phyloP scores from a whole-genome alignment of 2,888 invertebrate genomes.

The Himalopsyche tibetana region DNA sequence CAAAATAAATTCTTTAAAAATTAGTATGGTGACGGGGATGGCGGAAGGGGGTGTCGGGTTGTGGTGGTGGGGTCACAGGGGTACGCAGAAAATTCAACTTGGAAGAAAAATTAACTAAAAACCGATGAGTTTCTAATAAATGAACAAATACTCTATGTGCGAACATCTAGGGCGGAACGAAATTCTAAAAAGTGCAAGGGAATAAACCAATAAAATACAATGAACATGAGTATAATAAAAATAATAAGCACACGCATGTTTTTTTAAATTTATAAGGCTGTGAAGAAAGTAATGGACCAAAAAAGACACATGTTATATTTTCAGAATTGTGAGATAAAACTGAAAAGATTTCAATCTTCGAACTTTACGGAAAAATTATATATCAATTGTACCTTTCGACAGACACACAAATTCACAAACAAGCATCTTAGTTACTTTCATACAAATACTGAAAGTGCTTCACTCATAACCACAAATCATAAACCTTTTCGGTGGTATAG shows the following conservation, averaged over 20 bases:
- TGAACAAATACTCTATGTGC: not conserved
- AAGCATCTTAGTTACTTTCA: no score
- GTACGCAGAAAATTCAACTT: constrained; percentile 43
- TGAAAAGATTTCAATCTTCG: no score
- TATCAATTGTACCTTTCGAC: no score
- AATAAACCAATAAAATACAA: constrained; percentile 13
- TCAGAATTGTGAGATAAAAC: no score
- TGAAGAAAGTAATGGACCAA: not conserved
- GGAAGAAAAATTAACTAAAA: constrained; percentile 43
- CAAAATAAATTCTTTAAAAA: not conserved
- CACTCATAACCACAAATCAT: no score
- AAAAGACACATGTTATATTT: no score
- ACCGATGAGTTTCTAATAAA: constrained; percentile 14
- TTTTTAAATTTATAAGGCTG: not conserved
- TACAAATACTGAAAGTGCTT: no score
- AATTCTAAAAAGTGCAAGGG: constrained; percentile 32
- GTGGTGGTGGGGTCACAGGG: not conserved
- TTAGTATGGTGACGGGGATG: not conserved
- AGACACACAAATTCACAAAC: no score
- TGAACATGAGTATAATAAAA: constrained; percentile 1
- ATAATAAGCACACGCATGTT: not conserved
- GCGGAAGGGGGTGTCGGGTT: not conserved
- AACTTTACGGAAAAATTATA: no score
- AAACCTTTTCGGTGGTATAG: no score
- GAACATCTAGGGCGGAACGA: constrained; percentile 2